Conservation (phyloP, 23 tunicate species). For the Halocynthia roretzi region DNA sequence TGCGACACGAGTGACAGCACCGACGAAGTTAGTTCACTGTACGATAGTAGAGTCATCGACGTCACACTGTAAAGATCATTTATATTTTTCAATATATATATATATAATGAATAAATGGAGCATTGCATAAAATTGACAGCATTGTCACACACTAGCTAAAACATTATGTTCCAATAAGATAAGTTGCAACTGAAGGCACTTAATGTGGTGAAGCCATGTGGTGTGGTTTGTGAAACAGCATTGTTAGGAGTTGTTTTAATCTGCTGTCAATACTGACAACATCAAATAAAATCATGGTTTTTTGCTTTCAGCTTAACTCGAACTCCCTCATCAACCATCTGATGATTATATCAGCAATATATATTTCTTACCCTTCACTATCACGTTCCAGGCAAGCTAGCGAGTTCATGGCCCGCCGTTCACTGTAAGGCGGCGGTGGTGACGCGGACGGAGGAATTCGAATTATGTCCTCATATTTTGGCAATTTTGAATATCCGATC, state of each 20-base stretch:
- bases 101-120: too few species aligned
- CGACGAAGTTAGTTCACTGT: slow-evolving; percentile 52
- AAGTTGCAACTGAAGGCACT: too few species aligned
- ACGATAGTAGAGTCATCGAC: slow-evolving; percentile 46
- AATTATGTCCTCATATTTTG: slow-evolving; percentile 67
- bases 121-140: too few species aligned
- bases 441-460: slow-evolving; percentile 70
- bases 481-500: slow-evolving; percentile 58
- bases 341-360: too few species aligned
- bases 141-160: too few species aligned
- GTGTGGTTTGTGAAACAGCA: too few species aligned
- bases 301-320: background rate
- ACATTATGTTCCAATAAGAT: too few species aligned
- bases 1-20: slow-evolving; percentile 48
- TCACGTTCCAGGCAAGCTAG: slow-evolving; percentile 45
- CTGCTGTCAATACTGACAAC: background rate
- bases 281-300: background rate
- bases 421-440: slow-evolving; percentile 77
- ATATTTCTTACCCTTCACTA: background rate
- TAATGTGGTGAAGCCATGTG: too few species aligned
- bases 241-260: too few species aligned
- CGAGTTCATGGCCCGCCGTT: slow-evolving; percentile 46
- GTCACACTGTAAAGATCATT: slow-evolving; percentile 34
- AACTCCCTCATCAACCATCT: too few species aligned
- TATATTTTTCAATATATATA: background rate